Evolutionary conservation across 1,140 invertebrate species (phyloP), one percentile per base, ranked within the genome.

Genomic region (Neodiprion lecontei): DNA sequence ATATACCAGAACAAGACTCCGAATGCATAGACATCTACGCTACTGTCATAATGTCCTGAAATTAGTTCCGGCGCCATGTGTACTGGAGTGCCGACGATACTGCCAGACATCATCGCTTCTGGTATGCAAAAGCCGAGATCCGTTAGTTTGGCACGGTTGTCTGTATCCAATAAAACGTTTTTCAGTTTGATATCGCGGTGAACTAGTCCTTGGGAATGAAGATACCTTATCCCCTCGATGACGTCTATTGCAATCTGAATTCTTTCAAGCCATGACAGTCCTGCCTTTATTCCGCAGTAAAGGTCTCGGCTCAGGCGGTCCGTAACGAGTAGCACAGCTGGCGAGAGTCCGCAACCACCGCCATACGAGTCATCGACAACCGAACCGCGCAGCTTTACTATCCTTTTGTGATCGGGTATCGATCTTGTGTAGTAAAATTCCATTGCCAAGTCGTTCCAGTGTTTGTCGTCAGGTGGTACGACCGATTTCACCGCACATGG

Each of bases 11-110:
- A 96, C 23, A 97, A 86, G 72, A 98, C 95, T 1, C 96, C 96
- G 87, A 98, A 97, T 1, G 96, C 96, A 84, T 97, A 97, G 1
- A 97, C 93, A 83, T 98, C 96, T 14, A 98, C 96, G 75, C 92
- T 93, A 78, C 93, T 95, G 82, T 96, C 95, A 81, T 97, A 97
- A 77, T 92, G 91, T 0, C 94, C 94, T 65, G 92, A 92, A 67
- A 97, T 91, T 23, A 98, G 89, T 88, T 98, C 96, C 0, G 96
- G 96, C 48, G 96, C 95, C 96, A 98, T 97, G 83, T 97, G 96
- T 75, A 97, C 95, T 0, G 96, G 96, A 9, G 96, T 97, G 17
- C 96, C 96, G 10, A 96, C 94, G 72, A 96, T 91, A 77, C 93
- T 95, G 12, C 93, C 96, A 7, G 94, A 96, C 91, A 97, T 96